A percentile compares a stretch with the other conserved stretches of the same genome.
Conservation (phyloP, 1,140 invertebrate species). For the Eriocheir sinensis region DNA sequence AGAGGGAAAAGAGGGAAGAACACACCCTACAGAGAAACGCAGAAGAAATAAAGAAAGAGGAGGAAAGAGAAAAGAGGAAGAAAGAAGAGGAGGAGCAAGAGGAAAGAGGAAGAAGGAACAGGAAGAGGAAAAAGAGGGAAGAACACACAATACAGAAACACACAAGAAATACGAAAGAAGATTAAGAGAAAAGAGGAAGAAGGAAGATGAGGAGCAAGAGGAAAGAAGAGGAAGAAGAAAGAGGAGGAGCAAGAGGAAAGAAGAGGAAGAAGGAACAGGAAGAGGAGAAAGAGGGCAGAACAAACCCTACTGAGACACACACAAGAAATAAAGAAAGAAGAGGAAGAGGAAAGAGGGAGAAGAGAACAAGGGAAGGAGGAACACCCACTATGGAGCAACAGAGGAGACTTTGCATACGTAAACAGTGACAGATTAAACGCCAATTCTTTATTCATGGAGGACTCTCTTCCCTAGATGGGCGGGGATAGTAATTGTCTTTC, state of each 20-base stretch:
- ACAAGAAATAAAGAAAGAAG: neutral
- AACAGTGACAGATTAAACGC: conserved; percentile 54
- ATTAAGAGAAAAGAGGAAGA: neutral
- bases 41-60: neutral
- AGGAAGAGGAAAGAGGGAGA: neutral
- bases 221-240: neutral
- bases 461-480: neutral
- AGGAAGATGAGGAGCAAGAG: neutral
- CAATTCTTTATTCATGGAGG: conserved; percentile 63
- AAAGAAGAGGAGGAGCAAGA: neutral
- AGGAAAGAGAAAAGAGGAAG: neutral
- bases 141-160: neutral
- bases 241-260: neutral
- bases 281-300: neutral
- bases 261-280: neutral
- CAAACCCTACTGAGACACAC: neutral
- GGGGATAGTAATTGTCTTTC: neutral
- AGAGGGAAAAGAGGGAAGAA: neutral
- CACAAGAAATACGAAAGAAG: neutral
- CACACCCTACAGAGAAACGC: neutral
- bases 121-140: neutral
- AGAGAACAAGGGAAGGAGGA: neutral
- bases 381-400: neutral
- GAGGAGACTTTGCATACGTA: conserved; percentile 47
- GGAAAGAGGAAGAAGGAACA: neutral